Evolutionary conservation across 2,888 invertebrate species (phyloP).

Genomic region (Erebia aethiops): DNA sequence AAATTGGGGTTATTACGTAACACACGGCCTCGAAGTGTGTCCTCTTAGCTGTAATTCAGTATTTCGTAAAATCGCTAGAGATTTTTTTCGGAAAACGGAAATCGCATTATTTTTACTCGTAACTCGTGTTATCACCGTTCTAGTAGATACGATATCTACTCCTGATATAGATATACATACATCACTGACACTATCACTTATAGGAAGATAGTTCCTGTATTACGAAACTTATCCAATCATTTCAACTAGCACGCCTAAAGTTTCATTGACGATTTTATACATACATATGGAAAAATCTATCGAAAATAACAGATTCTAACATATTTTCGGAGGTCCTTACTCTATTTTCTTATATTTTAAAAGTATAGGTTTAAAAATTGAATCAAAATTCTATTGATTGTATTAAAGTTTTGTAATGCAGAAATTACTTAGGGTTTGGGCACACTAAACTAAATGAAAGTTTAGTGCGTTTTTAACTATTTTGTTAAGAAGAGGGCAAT

Average conservation of each 20-base stretch:
- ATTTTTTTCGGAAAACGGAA: slow-evolving; percentile 30
- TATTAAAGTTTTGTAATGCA: slow-evolving; percentile 3
- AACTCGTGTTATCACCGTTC: slow-evolving; percentile 38
- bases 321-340: too few species aligned
- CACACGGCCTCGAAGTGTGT: too few species aligned
- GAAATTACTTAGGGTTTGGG: neutral
- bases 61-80: slow-evolving; percentile 26
- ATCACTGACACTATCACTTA: slow-evolving; percentile 13
- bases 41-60: too few species aligned
- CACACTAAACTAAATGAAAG: neutral
- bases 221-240: neutral
- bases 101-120: slow-evolving; percentile 20
- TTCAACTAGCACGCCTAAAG: neutral
- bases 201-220: slow-evolving; percentile 3
- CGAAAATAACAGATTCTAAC: too few species aligned
- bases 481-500: neutral
- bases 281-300: too few species aligned
- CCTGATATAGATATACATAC: slow-evolving; percentile 34
- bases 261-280: too few species aligned
- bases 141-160: slow-evolving; percentile 37
- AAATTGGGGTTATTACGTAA: neutral
- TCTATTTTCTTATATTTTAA: too few species aligned
- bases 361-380: too few species aligned
- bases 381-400: neutral
- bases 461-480: neutral